phyloP scores from a whole-genome alignment of 2,113 vertebrate species.

The Anhinga rufa region DNA sequence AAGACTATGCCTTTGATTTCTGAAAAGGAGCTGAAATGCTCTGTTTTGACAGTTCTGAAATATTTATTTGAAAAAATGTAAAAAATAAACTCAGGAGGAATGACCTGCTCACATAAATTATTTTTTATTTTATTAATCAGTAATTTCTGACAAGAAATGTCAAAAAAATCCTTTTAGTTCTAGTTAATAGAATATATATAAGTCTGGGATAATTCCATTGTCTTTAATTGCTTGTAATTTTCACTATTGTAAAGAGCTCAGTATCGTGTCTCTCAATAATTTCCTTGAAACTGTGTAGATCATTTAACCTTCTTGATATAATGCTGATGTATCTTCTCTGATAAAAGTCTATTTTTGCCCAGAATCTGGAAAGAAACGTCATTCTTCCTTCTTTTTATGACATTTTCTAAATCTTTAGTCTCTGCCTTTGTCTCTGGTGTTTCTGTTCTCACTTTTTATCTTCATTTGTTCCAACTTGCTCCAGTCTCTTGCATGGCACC shows the following conservation, averaged over 20 bases:
- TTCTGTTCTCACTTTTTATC: not conserved
- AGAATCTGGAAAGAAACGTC: not conserved
- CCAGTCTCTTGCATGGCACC: not conserved
- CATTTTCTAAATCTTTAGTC: not conserved
- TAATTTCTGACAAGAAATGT: not conserved
- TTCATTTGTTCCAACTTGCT: not conserved
- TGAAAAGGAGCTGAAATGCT: not conserved
- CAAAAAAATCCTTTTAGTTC: not conserved
- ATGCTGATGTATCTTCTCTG: not conserved
- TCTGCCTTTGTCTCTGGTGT: not conserved
- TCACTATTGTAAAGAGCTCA: not conserved
- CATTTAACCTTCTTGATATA: not conserved
- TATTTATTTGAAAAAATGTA: not conserved
- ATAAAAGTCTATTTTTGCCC: not conserved
- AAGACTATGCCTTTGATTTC: not conserved
- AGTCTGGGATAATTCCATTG: not conserved
- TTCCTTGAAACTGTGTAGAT: not conserved
- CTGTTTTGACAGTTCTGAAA: not conserved
- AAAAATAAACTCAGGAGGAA: not conserved
- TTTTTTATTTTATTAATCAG: not conserved
- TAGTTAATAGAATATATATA: not conserved
- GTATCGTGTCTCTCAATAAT: not conserved
- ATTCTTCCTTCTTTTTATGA: not conserved
- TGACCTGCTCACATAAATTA: not conserved
- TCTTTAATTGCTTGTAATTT: not conserved